Conservation (phyloP, 2,797 vertebrate genomes). For the Gymnocypris eckloni region DNA sequence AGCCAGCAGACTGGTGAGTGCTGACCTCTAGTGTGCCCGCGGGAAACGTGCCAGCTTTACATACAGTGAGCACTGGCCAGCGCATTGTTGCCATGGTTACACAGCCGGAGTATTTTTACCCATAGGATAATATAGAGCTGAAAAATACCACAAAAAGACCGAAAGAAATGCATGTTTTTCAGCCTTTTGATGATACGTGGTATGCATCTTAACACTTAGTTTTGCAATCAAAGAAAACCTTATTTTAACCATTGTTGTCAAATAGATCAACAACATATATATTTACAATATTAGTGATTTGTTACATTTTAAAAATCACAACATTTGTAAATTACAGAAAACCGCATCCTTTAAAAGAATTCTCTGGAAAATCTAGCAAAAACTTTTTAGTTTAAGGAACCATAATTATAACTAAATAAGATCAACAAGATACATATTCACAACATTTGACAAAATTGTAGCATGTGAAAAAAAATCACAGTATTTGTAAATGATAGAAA, state of each 20-base stretch:
- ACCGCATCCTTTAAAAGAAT: no score
- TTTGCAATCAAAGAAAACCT: not conserved
- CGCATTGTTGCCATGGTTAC: conserved; percentile 15
- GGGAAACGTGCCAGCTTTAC: not conserved
- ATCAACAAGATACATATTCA: no score
- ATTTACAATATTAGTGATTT: no score
- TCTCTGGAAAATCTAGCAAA: no score
- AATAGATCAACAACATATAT: no score
- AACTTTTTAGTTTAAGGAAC: no score
- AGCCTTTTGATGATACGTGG: not conserved
- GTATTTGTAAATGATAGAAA: no score
- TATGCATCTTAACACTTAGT: not conserved
- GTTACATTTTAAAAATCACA: no score
- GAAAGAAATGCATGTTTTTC: not conserved
- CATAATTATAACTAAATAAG: no score
- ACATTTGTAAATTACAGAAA: no score
- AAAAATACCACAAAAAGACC: not conserved
- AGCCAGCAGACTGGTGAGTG: conserved; percentile 93
- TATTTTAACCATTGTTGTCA: not conserved
- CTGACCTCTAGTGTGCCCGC: conserved; percentile 20
- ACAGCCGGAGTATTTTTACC: not conserved
- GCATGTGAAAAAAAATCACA: no score
- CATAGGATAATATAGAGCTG: not conserved
- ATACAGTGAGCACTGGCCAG: not conserved
- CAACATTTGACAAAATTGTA: no score